Base-by-base conservation (phyloP, 2,113 vertebrate genomes). In the Phaethornis superciliosus region DNA sequence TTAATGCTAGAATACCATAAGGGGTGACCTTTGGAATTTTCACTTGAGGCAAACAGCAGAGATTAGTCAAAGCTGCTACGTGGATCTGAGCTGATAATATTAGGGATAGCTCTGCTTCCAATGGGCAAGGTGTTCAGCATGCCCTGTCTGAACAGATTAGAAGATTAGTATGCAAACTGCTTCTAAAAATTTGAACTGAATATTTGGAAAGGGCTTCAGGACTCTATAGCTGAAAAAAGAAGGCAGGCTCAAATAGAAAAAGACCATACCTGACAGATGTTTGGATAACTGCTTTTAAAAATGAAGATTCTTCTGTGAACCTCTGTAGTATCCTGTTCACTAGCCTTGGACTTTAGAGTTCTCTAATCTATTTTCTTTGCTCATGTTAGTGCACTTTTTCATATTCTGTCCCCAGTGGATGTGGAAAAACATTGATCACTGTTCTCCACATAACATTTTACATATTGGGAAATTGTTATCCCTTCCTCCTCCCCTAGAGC, bases 381-480 rank as follows among this genome's bases (percentile, higher is more conserved):
- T 86, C 35, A 78, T 65, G 49, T 81, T 28, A 58, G 46, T 54
- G 65, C 3, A 46, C 19, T 81, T 95, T 88, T 95, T 95, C 86
- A 49, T 27, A 28, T 90, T 92, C 65, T 68, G 17, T 78, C 22
- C 69, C 65, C 65, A 49, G 49, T 54, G 46, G 65, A 90, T 69
- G 42, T 35, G 13, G 58, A 79, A 94, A 81, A 75, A 21, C 3
- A 92, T 95, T 92, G 92, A 95, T 96, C 92, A 78, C 69, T 96
- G 92, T 94, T 77, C 30, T 88, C 83, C 86, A 90, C 86, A 35
- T 78, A 89, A 86, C 49, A 15, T 86, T 85, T 89, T 94, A 94
- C 78, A 79, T 95, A 90, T 76, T 86, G 92, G 83, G 54, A 87
- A 96, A 92, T 84, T 89, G 78, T 89, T 96, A 95, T 88, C 70